Conservation (phyloP, 1,140 invertebrate genomes). For the Drosophila nikananu region DNA sequence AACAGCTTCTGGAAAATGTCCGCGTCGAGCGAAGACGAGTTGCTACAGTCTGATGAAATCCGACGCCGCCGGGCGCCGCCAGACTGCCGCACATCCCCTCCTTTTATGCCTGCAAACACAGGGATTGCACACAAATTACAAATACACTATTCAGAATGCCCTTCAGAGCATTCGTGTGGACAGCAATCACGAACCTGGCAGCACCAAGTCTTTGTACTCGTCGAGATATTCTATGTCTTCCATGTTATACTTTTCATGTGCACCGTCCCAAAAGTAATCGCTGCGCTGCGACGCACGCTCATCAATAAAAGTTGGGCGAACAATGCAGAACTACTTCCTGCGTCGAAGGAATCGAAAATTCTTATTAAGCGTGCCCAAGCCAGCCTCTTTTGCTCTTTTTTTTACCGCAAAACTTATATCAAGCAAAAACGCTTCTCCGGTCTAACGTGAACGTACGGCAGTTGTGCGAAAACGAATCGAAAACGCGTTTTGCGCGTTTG, state of each 20-base stretch:
- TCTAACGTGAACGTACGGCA: constrained; percentile 24
- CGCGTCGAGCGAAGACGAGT: constrained; percentile 67
- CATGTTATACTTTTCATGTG: constrained; percentile 49
- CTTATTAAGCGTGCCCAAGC: not conserved
- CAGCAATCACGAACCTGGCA: constrained; percentile 55
- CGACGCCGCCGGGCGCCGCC: constrained; percentile 38
- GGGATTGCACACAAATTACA: not conserved
- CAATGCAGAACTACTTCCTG: not conserved
- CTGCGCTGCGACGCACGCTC: not conserved
- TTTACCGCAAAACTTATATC: constrained; percentile 6
- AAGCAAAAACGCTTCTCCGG: constrained; percentile 33
- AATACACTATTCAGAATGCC: not conserved
- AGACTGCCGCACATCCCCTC: constrained; percentile 24
- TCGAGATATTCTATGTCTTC: constrained; percentile 75
- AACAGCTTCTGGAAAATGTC: constrained; percentile 75
- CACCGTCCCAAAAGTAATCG: constrained; percentile 1
- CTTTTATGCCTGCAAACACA: constrained; percentile 52
- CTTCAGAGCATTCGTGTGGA: not conserved
- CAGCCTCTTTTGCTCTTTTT: not conserved
- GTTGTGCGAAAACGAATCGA: constrained; percentile 6
- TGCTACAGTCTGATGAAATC: constrained; percentile 62
- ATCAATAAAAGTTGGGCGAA: not conserved
- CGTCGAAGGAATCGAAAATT: not conserved
- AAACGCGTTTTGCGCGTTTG: constrained; percentile 7
- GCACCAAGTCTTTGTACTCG: constrained; percentile 72